Base-by-base conservation (phyloP, 2,797 vertebrate genomes). In the Alcedo quadribrachys region DNA sequence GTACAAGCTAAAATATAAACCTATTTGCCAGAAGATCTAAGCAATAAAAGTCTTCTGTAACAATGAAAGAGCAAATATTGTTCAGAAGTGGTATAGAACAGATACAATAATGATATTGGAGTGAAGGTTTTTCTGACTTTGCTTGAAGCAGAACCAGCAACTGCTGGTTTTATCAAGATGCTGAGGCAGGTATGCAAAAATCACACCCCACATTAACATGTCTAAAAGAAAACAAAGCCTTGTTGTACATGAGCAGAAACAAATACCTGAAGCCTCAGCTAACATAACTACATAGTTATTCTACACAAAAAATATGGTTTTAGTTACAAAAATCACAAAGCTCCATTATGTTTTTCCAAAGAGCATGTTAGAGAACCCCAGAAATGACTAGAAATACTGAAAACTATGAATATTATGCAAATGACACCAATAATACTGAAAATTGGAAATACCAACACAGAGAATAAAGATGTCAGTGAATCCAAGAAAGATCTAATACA, bases 321-420 rank as follows among this genome's bases (percentile, higher is more conserved):
- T 94, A 94, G 87, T 92, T 97, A 97, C 96, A 98, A 97, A 98
- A 97, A 96, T 97, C 91, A 95, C 93, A 97, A 96, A 96, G 92
- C 94, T 91, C 89, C 84, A 22, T 55, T 42, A 40, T 9, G 24
- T 55, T 85, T 43, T 85, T 78, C 17, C 58, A 76, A 48, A 75
- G 11, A 63, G 2, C 5, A 20, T 57, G 30, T 14, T 51, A 60
- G 9, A 80, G 27, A 85, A 51, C 57, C 14, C 21, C 19, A 15
- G 32, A 88, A 71, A 75, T n/a, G 78, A 58, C n/a, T 45, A 79
- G 28, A 60, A 68, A 69, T 9, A 83, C 30, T 55, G 43, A 86
- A 80, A 73, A 54, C 21, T 33, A 80, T 54, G 25, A 82, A 54
- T 46, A 65, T 19, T 42, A 15, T 32, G 18, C 11, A 73, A 60